Evolutionary conservation across 1,140 invertebrate genomes (phyloP).

Genomic region (Littorina saxatilis): DNA sequence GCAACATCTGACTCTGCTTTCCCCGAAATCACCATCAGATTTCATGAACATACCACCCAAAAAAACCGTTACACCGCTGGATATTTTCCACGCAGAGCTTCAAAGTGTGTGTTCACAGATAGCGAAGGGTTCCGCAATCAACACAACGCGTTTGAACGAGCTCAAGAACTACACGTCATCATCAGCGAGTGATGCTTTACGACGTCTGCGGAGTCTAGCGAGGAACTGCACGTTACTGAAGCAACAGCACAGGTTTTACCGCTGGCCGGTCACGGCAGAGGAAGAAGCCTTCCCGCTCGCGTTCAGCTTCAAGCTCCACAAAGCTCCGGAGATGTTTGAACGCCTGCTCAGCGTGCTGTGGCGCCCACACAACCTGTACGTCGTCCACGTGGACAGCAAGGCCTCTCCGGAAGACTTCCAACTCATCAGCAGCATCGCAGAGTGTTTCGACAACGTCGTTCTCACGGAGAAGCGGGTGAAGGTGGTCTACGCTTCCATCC

Average conservation of each 20-base stretch:
- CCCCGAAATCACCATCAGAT: too few species aligned
- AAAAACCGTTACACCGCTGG: too few species aligned
- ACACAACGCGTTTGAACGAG: background rate
- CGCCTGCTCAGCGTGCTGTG: constrained; percentile 70
- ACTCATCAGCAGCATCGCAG: constrained; percentile 52
- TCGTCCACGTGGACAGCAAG: constrained; percentile 72
- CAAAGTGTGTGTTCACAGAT: too few species aligned
- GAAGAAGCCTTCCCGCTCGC: constrained; percentile 65
- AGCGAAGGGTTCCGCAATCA: too few species aligned
- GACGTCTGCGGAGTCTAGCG: constrained; percentile 33
- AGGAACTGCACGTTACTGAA: constrained; percentile 50
- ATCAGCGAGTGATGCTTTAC: background rate
- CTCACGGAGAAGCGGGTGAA: constrained; percentile 46
- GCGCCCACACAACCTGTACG: constrained; percentile 73
- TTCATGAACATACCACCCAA: too few species aligned
- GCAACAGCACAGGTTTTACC: constrained; percentile 45
- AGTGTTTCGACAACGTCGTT: constrained; percentile 65
- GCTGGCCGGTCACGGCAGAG: constrained; percentile 40
- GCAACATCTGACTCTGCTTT: too few species aligned
- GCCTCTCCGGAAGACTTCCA: constrained; percentile 45
- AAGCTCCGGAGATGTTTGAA: constrained; percentile 62
- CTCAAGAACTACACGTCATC: background rate
- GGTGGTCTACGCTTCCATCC: constrained; percentile 53
- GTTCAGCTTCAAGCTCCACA: constrained; percentile 65
- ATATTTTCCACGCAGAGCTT: too few species aligned